Conservation (phyloP, 1,140 invertebrate genomes). For the Drosophila parabipectinata region DNA sequence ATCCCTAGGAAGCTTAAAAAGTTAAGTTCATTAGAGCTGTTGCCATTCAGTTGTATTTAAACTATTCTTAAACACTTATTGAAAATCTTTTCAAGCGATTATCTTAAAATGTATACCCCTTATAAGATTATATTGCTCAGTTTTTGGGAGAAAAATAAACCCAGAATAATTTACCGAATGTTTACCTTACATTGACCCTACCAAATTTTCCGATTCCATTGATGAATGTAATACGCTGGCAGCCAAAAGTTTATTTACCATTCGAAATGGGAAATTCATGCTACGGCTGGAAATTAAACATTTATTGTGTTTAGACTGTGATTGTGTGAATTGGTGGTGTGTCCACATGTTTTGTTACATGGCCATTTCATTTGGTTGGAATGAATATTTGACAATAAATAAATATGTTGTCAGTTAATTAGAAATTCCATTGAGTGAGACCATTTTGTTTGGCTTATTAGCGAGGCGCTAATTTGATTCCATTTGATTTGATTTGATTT, state of each 20-base stretch:
- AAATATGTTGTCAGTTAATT: conserved; percentile 77
- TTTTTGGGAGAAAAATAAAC: conserved; percentile 29
- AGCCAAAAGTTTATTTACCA: conserved; percentile 57
- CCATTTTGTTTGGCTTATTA: conserved; percentile 76
- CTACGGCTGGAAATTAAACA: conserved; percentile 49
- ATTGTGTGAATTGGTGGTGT: conserved; percentile 24
- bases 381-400: conserved; percentile 71
- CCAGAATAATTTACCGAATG: conserved; percentile 28
- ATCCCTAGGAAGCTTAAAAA: conserved; percentile 20
- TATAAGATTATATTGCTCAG: conserved; percentile 5
- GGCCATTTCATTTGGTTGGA: conserved; percentile 55
- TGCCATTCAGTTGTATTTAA: neutral
- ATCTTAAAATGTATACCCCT: conserved; percentile 2
- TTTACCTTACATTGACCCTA: conserved; percentile 49
- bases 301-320: conserved; percentile 61
- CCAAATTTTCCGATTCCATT: conserved; percentile 29
- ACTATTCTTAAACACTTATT: neutral
- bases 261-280: conserved; percentile 27
- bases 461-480: conserved; percentile 62
- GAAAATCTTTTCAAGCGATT: neutral
- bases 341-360: conserved; percentile 41
- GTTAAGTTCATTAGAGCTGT: conserved; percentile 1
- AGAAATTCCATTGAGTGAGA: conserved; percentile 67
- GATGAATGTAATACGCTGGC: conserved; percentile 52
- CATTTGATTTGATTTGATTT: conserved; percentile 46